Conservation (phyloP, 1,140 invertebrate genomes). For the Drosophila sp. region DNA sequence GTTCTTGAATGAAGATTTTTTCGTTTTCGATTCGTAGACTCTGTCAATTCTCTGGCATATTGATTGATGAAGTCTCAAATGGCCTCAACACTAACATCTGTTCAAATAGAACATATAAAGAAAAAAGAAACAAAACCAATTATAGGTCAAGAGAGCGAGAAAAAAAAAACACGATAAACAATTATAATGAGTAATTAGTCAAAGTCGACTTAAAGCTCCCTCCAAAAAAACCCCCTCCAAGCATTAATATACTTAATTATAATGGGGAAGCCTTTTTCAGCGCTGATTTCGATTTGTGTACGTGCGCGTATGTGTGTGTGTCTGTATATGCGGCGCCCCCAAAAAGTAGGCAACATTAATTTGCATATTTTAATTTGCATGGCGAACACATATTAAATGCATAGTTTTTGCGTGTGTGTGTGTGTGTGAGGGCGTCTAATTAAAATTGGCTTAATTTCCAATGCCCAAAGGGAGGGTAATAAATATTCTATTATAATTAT, state of each 20-base stretch:
- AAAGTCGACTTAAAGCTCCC: slow-evolving; percentile 53
- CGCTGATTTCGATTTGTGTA: slow-evolving; percentile 54
- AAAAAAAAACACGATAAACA: slow-evolving; percentile 28
- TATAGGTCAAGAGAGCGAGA: background rate
- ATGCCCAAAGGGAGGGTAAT: slow-evolving; percentile 46
- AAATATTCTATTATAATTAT: slow-evolving; percentile 51
- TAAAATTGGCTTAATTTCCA: slow-evolving; percentile 73
- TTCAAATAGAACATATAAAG: background rate
- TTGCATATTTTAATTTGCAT: slow-evolving; percentile 73
- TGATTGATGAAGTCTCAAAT: slow-evolving; percentile 15
- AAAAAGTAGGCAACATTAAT: slow-evolving; percentile 55
- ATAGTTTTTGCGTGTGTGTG: slow-evolving; percentile 52
- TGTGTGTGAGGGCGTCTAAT: slow-evolving; percentile 39
- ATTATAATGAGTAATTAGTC: slow-evolving; percentile 69
- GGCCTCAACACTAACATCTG: slow-evolving; percentile 1
- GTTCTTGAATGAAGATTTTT: slow-evolving; percentile 13
- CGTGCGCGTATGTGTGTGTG: slow-evolving; percentile 19
- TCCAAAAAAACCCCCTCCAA: background rate
- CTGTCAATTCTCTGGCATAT: background rate
- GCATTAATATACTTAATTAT: slow-evolving; percentile 64
- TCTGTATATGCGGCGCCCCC: slow-evolving; percentile 42
- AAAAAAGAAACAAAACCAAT: slow-evolving; percentile 9
- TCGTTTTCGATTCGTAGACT: background rate
- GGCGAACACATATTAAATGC: slow-evolving; percentile 61
- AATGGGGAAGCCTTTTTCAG: slow-evolving; percentile 47